Percentiles rank a stretch among this genome's conserved stretches.
phyloP scores from a whole-genome alignment of 1,140 invertebrate genomes.

The Cheumatopsyche charites region DNA sequence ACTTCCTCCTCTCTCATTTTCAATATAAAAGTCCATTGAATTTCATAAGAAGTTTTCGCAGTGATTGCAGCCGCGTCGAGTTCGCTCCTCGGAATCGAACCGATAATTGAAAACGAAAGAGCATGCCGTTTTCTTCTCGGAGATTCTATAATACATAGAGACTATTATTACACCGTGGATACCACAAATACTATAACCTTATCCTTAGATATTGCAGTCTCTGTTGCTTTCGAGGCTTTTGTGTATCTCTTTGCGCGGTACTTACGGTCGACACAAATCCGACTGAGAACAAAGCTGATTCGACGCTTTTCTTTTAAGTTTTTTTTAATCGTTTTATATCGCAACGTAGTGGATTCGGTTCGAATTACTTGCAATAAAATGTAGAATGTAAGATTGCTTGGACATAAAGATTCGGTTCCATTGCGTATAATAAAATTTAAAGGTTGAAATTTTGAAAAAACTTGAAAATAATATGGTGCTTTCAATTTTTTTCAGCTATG shows the following conservation, averaged over 20 bases:
- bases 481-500: no score
- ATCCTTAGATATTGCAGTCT: not conserved
- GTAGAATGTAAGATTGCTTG: not conserved
- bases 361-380: not conserved
- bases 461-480: no score
- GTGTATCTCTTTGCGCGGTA: no score
- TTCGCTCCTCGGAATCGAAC: conserved; percentile 23
- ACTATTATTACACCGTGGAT: no score
- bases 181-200: not conserved
- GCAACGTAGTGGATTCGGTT: not conserved
- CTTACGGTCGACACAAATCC: not conserved
- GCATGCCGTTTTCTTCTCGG: not conserved
- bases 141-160: no score
- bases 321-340: not conserved
- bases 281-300: conserved; percentile 1
- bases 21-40: conserved; percentile 37
- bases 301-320: not conserved
- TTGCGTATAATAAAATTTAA: not conserved
- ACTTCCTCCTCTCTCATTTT: conserved; percentile 24
- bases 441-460: not conserved
- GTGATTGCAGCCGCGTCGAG: conserved; percentile 26
- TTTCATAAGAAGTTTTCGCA: conserved; percentile 38
- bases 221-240: not conserved
- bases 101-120: conserved; percentile 43
- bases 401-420: not conserved